Conservation (phyloP, 2,797 vertebrate species). For the Champsocephalus esox region DNA sequence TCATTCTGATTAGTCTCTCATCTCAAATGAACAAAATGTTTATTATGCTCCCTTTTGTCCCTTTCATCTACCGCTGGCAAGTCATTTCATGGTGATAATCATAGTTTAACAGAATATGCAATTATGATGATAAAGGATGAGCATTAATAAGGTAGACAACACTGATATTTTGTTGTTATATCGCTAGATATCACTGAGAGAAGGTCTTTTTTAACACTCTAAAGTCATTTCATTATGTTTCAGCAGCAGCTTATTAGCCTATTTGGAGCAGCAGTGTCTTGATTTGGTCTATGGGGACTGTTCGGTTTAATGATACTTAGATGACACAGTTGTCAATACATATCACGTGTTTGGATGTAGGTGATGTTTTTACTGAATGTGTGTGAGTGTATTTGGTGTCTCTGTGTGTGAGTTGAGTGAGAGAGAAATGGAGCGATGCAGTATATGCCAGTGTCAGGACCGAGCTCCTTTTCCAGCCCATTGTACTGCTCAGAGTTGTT, state of each 20-base stretch:
- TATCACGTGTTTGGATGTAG: constrained; percentile 57
- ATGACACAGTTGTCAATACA: constrained; percentile 49
- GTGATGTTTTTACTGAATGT: constrained; percentile 33
- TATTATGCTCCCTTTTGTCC: constrained; percentile 44
- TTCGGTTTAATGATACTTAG: constrained; percentile 53
- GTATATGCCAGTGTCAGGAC: constrained; percentile 58
- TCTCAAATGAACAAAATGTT: constrained; percentile 52
- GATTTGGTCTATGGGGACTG: constrained; percentile 12
- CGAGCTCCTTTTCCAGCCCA: constrained; percentile 45
- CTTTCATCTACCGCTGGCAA: constrained; percentile 48
- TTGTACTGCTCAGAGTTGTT: constrained; percentile 55
- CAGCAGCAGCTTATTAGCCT: constrained; percentile 61
- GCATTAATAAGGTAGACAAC: constrained; percentile 80
- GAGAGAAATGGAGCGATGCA: constrained; percentile 34
- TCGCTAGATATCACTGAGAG: constrained; percentile 48
- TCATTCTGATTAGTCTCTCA: constrained; percentile 54
- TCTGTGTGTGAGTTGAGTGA: constrained; percentile 24
- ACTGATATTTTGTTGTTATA: constrained; percentile 81
- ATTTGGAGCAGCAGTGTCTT: constrained; percentile 64
- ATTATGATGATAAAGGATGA: constrained; percentile 54
- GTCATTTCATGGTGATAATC: constrained; percentile 61
- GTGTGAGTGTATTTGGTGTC: constrained; percentile 31
- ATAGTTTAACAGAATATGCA: constrained; percentile 84
- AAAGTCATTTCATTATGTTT: constrained; percentile 55
- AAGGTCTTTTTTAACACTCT: constrained; percentile 61